phyloP scores from a whole-genome alignment of 2,888 invertebrate genomes.

The Elysia crispata region DNA sequence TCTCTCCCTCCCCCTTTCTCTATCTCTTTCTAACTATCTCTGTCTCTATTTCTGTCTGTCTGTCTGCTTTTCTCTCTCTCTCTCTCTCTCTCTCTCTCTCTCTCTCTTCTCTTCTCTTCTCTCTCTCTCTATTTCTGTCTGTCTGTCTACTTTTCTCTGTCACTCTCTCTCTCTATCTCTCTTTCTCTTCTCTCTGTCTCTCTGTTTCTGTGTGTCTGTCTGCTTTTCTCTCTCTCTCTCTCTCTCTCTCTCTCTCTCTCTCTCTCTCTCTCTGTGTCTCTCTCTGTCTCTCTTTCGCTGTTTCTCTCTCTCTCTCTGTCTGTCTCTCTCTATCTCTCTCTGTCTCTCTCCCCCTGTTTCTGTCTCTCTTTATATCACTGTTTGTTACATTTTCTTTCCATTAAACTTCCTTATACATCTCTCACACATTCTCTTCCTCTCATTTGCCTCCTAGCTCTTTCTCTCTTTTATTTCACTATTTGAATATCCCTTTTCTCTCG shows the following conservation, averaged over 20 bases:
- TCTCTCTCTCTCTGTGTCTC: background rate
- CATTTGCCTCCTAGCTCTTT: background rate
- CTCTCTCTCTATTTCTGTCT: too few relatives aligned
- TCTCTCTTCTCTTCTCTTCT: too few relatives aligned
- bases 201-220: background rate
- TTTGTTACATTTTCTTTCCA: too few relatives aligned
- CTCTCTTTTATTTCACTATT: background rate
- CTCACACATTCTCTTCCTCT: constrained; percentile 2
- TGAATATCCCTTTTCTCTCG: background rate
- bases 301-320: background rate
- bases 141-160: too few relatives aligned
- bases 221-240: background rate
- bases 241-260: background rate
- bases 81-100: too few relatives aligned
- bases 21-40: too few relatives aligned
- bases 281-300: too few relatives aligned
- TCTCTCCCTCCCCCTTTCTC: too few relatives aligned
- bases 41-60: too few relatives aligned
- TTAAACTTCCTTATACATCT: too few relatives aligned
- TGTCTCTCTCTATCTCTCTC: background rate
- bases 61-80: too few relatives aligned
- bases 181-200: background rate
- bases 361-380: constrained; percentile 31
- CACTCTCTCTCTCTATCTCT: background rate
- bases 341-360: constrained; percentile 12